Percentiles rank a stretch among this genome's conserved stretches.
These are phyloP conservation scores for Halictus ligatus DNA, from an alignment of 2,888 invertebrate genomes.

Conservation along the genomic window DNA sequence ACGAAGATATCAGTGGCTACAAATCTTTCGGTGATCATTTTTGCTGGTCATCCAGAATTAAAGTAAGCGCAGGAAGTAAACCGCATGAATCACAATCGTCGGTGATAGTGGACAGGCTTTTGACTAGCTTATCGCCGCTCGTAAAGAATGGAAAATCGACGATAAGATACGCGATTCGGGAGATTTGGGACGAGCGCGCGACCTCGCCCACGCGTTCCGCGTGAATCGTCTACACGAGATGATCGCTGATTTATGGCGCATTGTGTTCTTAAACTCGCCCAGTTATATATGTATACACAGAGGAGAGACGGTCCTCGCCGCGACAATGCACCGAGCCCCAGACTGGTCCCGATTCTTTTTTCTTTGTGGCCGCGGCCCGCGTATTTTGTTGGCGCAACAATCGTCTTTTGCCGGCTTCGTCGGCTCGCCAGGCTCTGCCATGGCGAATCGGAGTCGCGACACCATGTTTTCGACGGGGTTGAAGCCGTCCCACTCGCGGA, in stretches of 20 bases:
- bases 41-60: neutral
- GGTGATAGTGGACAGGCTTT: constrained; percentile 3
- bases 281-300: constrained; percentile 58
- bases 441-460: constrained; percentile 71
- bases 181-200: constrained; percentile 51
- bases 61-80: neutral
- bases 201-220: constrained; percentile 55
- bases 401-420: constrained; percentile 40
- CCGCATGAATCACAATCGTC: constrained; percentile 47
- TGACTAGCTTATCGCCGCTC: constrained; percentile 30
- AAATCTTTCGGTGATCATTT: neutral
- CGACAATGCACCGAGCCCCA: constrained; percentile 44
- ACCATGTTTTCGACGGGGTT: constrained; percentile 15
- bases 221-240: constrained; percentile 54
- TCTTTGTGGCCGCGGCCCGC: constrained; percentile 46
- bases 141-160: constrained; percentile 57
- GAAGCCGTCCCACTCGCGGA: constrained; percentile 1
- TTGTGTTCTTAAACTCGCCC: constrained; percentile 72
- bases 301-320: constrained; percentile 41
- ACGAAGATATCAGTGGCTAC: neutral
- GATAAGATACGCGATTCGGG: constrained; percentile 45
- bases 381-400: constrained; percentile 75
- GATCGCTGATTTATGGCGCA: constrained; percentile 76
- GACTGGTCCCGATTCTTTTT: constrained; percentile 62
- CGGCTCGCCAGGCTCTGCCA: constrained; percentile 51